Conservation (phyloP, 1,140 invertebrate species). For the Agrypnia vestita region DNA sequence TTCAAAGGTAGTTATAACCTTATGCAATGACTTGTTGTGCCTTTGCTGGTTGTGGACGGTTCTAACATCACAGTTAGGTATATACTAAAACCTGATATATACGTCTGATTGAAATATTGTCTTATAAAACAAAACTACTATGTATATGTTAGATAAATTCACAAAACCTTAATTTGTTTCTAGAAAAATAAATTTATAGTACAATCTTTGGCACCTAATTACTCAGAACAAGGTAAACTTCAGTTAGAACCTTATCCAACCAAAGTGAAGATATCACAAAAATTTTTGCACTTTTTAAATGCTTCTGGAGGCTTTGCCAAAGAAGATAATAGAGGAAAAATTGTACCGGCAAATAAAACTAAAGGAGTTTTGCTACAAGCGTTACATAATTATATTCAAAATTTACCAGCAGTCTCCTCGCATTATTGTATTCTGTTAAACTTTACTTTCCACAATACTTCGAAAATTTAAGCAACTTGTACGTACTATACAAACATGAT, state of each 20-base stretch:
- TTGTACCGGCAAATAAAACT: constrained; percentile 59
- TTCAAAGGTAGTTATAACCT: too few relatives aligned
- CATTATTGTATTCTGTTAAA: constrained; percentile 56
- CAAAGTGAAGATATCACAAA: too few relatives aligned
- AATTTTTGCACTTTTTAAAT: too few relatives aligned
- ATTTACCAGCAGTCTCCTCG: constrained; percentile 59
- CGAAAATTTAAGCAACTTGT: constrained; percentile 59
- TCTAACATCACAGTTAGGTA: too few relatives aligned
- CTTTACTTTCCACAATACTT: constrained; percentile 57
- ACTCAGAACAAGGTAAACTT: not conserved
- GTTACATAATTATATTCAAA: constrained; percentile 57
- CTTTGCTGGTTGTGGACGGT: too few relatives aligned
- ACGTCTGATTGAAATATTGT: too few relatives aligned
- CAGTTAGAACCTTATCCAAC: too few relatives aligned
- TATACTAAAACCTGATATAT: too few relatives aligned
- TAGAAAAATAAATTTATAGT: not conserved
- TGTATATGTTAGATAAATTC: too few relatives aligned
- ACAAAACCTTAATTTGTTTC: not conserved
- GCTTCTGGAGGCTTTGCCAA: too few relatives aligned
- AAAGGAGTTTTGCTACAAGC: not conserved
- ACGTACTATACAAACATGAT: constrained; percentile 43
- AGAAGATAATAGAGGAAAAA: constrained; percentile 56
- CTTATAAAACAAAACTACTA: too few relatives aligned
- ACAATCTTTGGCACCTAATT: not conserved
- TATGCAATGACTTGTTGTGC: too few relatives aligned